Evolutionary conservation across 2,113 vertebrate genomes (phyloP).

Genomic region (Halcyon malimbica): DNA sequence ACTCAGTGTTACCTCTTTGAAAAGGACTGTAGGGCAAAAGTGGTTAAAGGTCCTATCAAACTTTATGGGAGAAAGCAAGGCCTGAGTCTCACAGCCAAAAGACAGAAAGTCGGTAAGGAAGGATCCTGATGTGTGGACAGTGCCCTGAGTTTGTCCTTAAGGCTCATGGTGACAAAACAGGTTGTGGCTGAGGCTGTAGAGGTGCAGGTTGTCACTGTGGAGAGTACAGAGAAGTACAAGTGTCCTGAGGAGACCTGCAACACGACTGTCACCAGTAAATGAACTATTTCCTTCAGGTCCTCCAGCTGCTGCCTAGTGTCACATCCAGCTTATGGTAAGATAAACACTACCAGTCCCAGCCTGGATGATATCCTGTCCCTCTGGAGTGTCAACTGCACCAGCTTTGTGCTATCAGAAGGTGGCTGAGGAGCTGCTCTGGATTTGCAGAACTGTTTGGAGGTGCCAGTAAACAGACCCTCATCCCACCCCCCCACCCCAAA

Average conservation of each 20-base stretch:
- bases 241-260: neutral
- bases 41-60: neutral
- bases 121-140: neutral
- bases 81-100: neutral
- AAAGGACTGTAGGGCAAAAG: neutral
- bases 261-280: neutral
- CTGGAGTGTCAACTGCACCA: too few species aligned
- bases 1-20: neutral
- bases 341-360: neutral
- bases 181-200: neutral
- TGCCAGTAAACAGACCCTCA: neutral
- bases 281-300: neutral
- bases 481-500: neutral
- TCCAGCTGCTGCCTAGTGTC: neutral
- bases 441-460: neutral
- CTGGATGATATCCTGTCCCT: too few species aligned
- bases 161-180: rapidly evolving
- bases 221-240: neutral
- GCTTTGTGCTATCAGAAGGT: too few species aligned
- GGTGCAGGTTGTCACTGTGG: neutral
- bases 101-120: neutral
- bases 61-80: neutral
- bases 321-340: neutral
- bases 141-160: neutral
- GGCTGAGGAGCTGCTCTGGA: neutral